These are phyloP conservation scores for Melieria crassipennis DNA, from an alignment of 2,888 invertebrate species.

Conservation along the genomic window DNA sequence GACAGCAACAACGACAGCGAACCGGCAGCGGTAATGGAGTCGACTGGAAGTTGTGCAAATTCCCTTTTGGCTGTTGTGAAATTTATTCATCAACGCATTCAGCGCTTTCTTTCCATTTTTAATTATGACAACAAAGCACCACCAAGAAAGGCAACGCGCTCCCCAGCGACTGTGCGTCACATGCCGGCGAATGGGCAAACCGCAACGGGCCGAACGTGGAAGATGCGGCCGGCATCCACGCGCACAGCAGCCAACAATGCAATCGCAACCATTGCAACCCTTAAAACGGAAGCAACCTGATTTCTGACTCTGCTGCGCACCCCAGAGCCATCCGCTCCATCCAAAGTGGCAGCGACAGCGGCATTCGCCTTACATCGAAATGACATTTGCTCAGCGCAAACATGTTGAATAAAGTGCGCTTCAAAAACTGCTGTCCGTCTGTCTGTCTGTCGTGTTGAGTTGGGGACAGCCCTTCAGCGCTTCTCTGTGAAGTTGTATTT, in stretches of 20 bases:
- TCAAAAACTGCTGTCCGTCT: not conserved
- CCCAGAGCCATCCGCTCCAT: constrained; percentile 44
- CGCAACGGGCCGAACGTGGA: not conserved
- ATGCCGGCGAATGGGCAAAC: not conserved
- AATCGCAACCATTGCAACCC: constrained; percentile 16
- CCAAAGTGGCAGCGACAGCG: constrained; percentile 12
- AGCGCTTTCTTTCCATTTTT: constrained; percentile 26
- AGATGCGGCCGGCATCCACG: not conserved
- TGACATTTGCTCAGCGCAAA: not conserved
- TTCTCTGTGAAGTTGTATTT: not conserved
- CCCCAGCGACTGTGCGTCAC: not conserved
- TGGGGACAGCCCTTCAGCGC: not conserved
- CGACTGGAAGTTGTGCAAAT: constrained; percentile 15
- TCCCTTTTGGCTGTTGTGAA: constrained; percentile 29
- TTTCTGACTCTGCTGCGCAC: constrained; percentile 34
- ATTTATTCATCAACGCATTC: constrained; percentile 47
- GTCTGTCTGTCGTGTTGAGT: not conserved
- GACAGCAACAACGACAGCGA: constrained; percentile 1
- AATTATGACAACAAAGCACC: constrained; percentile 22
- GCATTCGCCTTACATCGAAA: too few species aligned
- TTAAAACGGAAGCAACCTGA: constrained; percentile 29
- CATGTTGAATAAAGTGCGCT: not conserved
- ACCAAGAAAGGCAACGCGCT: not conserved
- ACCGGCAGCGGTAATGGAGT: not conserved
- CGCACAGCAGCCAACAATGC: not conserved